Evolutionary conservation across 2,113 vertebrate species (phyloP).

Genomic region (Dasyprocta punctata): DNA sequence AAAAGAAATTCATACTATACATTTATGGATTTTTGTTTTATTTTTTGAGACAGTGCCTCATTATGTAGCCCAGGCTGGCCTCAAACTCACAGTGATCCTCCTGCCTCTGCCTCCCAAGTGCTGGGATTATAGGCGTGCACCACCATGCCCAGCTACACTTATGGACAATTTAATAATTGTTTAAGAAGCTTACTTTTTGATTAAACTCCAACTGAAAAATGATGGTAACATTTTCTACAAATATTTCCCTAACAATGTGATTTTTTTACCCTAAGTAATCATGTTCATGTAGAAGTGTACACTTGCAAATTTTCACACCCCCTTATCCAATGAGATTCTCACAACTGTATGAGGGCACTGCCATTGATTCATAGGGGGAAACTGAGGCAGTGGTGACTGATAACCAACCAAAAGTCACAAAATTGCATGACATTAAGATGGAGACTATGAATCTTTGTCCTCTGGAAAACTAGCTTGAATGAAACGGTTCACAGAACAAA

Average conservation of each 20-base stretch:
- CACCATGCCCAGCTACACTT: too few relatives aligned
- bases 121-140: too few relatives aligned
- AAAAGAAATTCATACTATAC: conserved; percentile 38
- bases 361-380: conserved; percentile 16
- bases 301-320: not conserved
- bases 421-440: not conserved
- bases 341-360: not conserved
- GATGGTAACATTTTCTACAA: conserved; percentile 7
- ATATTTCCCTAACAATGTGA: conserved; percentile 1
- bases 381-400: not conserved
- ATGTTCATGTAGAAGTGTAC: not conserved
- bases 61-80: too few relatives aligned
- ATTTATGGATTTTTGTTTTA: not conserved
- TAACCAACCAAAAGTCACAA: not conserved
- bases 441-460: not conserved
- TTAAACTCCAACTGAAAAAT: conserved; percentile 40
- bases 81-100: too few relatives aligned
- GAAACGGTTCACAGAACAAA: conserved; percentile 42
- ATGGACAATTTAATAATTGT: conserved; percentile 4
- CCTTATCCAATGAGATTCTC: conserved; percentile 16
- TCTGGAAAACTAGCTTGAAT: conserved; percentile 8
- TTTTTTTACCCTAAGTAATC: not conserved
- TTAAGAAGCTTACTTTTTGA: conserved; percentile 50
- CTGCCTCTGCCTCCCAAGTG: too few relatives aligned
- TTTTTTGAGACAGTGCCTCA: too few relatives aligned